A percentile compares a stretch with the other conserved stretches of the same genome.
phyloP scores from a whole-genome alignment of 2,888 invertebrate species.

The Liopterus haemorrhoidalis region DNA sequence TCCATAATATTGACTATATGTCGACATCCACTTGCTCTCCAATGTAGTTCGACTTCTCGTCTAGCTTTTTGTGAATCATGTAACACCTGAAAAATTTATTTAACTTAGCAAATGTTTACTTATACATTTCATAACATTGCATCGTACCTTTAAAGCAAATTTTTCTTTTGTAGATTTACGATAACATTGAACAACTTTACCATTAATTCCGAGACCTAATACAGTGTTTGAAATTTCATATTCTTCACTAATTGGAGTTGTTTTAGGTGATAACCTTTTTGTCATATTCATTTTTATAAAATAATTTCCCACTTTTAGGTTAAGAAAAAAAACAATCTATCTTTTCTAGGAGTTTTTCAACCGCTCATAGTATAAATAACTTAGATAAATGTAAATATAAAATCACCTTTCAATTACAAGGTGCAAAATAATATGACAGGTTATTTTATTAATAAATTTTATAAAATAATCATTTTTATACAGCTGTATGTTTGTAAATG shows the following conservation, averaged over 20 bases:
- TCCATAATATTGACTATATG: conserved; percentile 90
- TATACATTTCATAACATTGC: conserved; percentile 8
- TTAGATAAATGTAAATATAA: no score
- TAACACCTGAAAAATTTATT: conserved; percentile 58
- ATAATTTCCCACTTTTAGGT: no score
- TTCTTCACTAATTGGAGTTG: conserved; percentile 78
- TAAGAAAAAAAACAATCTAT: no score
- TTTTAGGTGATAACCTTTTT: conserved; percentile 56
- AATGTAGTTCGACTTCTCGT: conserved; percentile 92
- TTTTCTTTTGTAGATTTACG: conserved; percentile 69
- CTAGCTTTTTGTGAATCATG: conserved; percentile 89
- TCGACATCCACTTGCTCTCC: conserved; percentile 83
- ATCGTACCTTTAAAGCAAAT: conserved; percentile 81
- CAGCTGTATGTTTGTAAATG: no score
- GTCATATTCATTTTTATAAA: conserved; percentile 31
- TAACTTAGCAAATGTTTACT: conserved; percentile 5
- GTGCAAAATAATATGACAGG: no score
- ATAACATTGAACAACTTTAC: conserved; percentile 95
- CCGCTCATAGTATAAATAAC: no score
- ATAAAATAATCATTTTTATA: no score
- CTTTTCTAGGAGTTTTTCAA: no score
- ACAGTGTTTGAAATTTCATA: conserved; percentile 90
- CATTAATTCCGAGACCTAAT: conserved; percentile 94
- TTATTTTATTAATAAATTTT: no score
- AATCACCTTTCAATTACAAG: no score